Evolutionary conservation across 53 echinoderm and acorn worm species (phyloP).

Genomic region (Holothuria scabra): DNA sequence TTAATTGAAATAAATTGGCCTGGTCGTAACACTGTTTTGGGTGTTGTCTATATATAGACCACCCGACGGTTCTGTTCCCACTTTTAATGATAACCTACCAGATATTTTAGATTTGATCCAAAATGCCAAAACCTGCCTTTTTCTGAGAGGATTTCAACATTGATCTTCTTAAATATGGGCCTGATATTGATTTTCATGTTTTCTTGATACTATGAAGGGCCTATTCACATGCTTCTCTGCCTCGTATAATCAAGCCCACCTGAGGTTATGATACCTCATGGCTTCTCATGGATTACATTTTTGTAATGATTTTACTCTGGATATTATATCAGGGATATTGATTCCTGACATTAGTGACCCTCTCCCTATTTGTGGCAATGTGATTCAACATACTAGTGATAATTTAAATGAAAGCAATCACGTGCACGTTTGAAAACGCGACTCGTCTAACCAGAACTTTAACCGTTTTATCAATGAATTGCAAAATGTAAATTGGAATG

Average conservation of each 20-base stretch:
- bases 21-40: background rate
- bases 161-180: slow-evolving; percentile 1
- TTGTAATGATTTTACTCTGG: background rate
- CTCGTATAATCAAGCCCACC: background rate
- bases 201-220: background rate
- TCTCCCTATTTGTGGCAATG: background rate
- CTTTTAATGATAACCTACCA: background rate
- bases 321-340: background rate
- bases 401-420: too few species aligned
- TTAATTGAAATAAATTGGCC: background rate
- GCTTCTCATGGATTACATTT: background rate
- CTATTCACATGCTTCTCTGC: background rate
- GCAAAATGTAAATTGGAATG: too few species aligned
- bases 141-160: background rate
- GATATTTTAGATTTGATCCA: background rate
- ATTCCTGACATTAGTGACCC: background rate
- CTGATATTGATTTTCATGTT: background rate
- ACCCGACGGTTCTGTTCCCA: background rate
- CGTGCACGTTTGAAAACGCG: background rate
- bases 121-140: background rate
- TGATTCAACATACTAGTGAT: too few species aligned
- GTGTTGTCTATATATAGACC: background rate
- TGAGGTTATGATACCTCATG: background rate
- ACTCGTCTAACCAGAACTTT: background rate
- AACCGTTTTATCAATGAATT: background rate